Conservation (phyloP, 2,888 invertebrate genomes). For the Cantharis nigra region DNA sequence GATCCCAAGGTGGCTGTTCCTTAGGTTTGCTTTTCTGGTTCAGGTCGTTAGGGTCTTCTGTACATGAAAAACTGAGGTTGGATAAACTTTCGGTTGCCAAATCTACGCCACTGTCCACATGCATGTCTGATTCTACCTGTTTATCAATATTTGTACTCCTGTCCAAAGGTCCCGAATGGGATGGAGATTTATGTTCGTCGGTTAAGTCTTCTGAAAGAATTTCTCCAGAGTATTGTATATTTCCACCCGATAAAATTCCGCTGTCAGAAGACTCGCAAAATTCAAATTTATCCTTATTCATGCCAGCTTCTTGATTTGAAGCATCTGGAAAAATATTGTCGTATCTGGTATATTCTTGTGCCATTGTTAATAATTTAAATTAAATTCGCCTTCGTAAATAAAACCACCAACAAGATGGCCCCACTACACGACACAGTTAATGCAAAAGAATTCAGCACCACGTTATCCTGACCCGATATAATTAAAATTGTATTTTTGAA, state of each 20-base stretch:
- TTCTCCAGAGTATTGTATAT: constrained; percentile 46
- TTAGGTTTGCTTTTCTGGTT: constrained; percentile 30
- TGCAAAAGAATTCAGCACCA: not conserved
- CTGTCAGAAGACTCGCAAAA: constrained; percentile 48
- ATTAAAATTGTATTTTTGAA: not conserved
- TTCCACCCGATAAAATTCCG: constrained; percentile 51
- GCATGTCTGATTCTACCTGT: constrained; percentile 50
- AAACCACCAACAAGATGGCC: constrained; percentile 17
- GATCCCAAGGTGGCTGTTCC: constrained; percentile 61
- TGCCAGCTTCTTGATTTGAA: constrained; percentile 38
- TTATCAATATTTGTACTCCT: not conserved
- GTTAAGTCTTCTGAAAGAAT: constrained; percentile 41
- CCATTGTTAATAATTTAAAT: constrained; percentile 9
- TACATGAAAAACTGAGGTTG: constrained; percentile 60
- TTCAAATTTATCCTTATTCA: constrained; percentile 42
- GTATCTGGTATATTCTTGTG: constrained; percentile 21
- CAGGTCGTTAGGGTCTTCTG: constrained; percentile 49
- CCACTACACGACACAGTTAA: not conserved
- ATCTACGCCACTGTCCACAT: constrained; percentile 71
- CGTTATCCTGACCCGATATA: not conserved
- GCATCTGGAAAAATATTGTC: constrained; percentile 45
- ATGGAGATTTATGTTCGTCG: constrained; percentile 34
- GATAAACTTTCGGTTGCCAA: constrained; percentile 64
- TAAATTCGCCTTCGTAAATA: not conserved
- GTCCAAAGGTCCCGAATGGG: constrained; percentile 28